phyloP scores from a whole-genome alignment of 2,888 invertebrate species.

The Lepidonotus clava region DNA sequence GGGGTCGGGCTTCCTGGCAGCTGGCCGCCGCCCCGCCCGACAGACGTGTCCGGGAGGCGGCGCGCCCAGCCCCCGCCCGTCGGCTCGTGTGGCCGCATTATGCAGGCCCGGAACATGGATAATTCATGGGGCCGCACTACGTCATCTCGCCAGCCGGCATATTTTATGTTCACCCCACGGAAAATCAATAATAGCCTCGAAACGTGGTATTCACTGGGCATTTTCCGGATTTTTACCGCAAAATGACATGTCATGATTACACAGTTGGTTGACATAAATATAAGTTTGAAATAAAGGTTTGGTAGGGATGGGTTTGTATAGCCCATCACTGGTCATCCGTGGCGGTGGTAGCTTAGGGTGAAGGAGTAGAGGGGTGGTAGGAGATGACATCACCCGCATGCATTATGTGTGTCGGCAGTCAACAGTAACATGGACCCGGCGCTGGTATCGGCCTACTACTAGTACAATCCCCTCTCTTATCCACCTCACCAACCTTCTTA shows the following conservation, averaged over 20 bases:
- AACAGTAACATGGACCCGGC: slow-evolving; percentile 16
- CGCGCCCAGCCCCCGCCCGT: too few species aligned
- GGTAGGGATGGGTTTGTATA: not conserved
- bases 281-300: not conserved
- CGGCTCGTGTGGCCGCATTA: not conserved
- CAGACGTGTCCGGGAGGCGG: too few species aligned
- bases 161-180: slow-evolving; percentile 49
- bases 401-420: slow-evolving; percentile 24
- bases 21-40: not conserved
- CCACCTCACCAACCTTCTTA: slow-evolving; percentile 44
- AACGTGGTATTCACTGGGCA: not conserved
- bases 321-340: slow-evolving; percentile 6
- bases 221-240: too few species aligned
- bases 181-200: slow-evolving; percentile 50
- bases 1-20: not conserved
- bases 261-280: too few species aligned
- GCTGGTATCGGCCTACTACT: not conserved
- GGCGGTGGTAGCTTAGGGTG: not conserved
- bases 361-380: not conserved
- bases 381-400: slow-evolving; percentile 45
- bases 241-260: too few species aligned
- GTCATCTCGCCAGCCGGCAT: slow-evolving; percentile 33
- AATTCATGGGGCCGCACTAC: slow-evolving; percentile 26
- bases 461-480: not conserved
- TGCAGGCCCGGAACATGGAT: slow-evolving; percentile 16